phyloP scores from a whole-genome alignment of 2,113 vertebrate genomes.

The Garra rufa region DNA sequence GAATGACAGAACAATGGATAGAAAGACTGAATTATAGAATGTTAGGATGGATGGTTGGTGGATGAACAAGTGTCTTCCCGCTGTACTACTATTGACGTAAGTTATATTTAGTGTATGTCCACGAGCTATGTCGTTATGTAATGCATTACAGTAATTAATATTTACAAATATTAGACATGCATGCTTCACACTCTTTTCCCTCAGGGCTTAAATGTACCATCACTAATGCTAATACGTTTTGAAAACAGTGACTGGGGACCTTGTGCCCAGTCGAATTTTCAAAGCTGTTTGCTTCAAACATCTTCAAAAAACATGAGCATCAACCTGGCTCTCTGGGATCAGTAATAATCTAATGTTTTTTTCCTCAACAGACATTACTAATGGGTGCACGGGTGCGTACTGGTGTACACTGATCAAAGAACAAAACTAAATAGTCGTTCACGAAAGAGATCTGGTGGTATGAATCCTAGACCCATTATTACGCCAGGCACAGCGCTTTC shows the following conservation, averaged over 20 bases:
- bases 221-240: slow-evolving; percentile 61
- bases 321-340: background rate
- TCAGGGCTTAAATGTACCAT: slow-evolving; percentile 58
- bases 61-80: background rate
- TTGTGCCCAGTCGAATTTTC: slow-evolving; percentile 55
- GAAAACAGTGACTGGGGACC: slow-evolving; percentile 56
- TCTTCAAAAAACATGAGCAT: slow-evolving; percentile 16
- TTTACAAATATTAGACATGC: slow-evolving; percentile 70
- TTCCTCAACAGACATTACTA: background rate
- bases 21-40: too few species aligned
- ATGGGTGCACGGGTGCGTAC: slow-evolving; percentile 29
- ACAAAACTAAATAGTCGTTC: background rate
- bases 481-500: background rate
- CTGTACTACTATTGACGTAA: slow-evolving; percentile 1
- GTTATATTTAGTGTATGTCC: slow-evolving; percentile 61
- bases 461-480: slow-evolving; percentile 18
- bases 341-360: slow-evolving; percentile 24
- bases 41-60: background rate
- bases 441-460: slow-evolving; percentile 14
- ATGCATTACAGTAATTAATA: slow-evolving; percentile 71
- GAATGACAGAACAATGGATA: background rate
- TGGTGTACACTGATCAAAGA: background rate
- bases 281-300: slow-evolving; percentile 45
- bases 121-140: slow-evolving; percentile 57
- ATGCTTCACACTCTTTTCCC: slow-evolving; percentile 39